phyloP scores from a whole-genome alignment of 1,140 invertebrate genomes.

The Nilaparvata lugens region DNA sequence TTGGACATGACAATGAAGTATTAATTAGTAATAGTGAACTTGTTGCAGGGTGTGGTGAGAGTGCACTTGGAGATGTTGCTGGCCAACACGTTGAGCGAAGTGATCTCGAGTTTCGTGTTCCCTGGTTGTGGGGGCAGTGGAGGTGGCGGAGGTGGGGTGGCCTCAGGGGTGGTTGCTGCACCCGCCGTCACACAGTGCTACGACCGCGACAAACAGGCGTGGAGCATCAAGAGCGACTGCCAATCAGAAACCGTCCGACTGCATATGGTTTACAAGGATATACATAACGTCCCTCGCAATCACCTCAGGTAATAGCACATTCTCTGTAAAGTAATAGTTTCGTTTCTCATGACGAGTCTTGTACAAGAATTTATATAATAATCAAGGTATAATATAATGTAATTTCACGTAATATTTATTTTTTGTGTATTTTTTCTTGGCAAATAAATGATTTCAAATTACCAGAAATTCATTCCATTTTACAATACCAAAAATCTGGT shows the following conservation, averaged over 20 bases:
- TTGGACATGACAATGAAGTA: too few relatives aligned
- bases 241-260: slow-evolving; percentile 69
- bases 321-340: too few relatives aligned
- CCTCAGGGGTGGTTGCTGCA: slow-evolving; percentile 27
- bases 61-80: slow-evolving; percentile 67
- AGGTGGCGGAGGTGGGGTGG: slow-evolving; percentile 20
- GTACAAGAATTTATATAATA: too few relatives aligned
- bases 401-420: too few relatives aligned
- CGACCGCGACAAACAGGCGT: slow-evolving; percentile 76
- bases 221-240: slow-evolving; percentile 70
- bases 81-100: slow-evolving; percentile 64
- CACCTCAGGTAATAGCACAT: slow-evolving; percentile 48
- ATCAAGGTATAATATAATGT: too few relatives aligned
- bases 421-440: too few relatives aligned
- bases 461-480: too few relatives aligned
- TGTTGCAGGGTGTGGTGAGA: slow-evolving; percentile 41
- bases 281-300: slow-evolving; percentile 75
- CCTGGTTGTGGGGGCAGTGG: slow-evolving; percentile 7
- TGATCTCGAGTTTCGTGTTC: slow-evolving; percentile 33
- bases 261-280: slow-evolving; percentile 74
- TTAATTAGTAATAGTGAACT: neutral
- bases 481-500: too few relatives aligned
- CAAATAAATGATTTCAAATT: too few relatives aligned
- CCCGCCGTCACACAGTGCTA: slow-evolving; percentile 59
- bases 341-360: too few relatives aligned